Percentiles rank a stretch among this genome's conserved stretches.
Conservation (phyloP, 2,797 vertebrate species). For the Balearica regulorum region DNA sequence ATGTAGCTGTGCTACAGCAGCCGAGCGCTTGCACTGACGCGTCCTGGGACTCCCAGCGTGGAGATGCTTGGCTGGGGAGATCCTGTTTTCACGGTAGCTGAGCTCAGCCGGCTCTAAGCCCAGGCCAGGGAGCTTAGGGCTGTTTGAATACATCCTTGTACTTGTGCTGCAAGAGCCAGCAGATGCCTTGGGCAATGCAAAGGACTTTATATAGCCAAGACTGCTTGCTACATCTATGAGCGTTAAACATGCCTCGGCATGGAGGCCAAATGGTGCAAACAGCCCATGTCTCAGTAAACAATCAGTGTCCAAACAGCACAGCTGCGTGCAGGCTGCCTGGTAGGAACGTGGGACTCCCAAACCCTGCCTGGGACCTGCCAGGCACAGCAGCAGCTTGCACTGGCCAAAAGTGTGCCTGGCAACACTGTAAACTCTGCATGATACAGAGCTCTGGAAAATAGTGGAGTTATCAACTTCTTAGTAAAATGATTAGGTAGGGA, state of each 20-base stretch:
- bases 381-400: neutral
- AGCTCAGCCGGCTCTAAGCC: neutral
- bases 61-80: neutral
- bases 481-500: neutral
- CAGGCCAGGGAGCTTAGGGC: neutral
- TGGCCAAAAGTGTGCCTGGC: neutral
- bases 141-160: neutral
- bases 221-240: neutral
- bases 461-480: neutral
- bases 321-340: neutral
- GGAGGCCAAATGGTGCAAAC: neutral
- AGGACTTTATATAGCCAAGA: neutral
- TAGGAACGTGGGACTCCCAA: neutral
- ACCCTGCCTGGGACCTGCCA: neutral
- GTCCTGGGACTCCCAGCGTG: neutral
- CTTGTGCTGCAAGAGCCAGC: neutral
- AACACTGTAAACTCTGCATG: neutral
- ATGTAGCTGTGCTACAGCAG: neutral
- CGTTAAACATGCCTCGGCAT: fast-evolving
- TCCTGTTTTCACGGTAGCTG: neutral
- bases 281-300: neutral
- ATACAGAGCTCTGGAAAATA: neutral
- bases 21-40: fast-evolving
- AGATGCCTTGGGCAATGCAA: neutral
- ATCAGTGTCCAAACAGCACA: neutral